A percentile compares a stretch with the other conserved stretches of the same genome.
phyloP scores from a whole-genome alignment of 2,888 invertebrate genomes.

The Mythimna pallens region DNA sequence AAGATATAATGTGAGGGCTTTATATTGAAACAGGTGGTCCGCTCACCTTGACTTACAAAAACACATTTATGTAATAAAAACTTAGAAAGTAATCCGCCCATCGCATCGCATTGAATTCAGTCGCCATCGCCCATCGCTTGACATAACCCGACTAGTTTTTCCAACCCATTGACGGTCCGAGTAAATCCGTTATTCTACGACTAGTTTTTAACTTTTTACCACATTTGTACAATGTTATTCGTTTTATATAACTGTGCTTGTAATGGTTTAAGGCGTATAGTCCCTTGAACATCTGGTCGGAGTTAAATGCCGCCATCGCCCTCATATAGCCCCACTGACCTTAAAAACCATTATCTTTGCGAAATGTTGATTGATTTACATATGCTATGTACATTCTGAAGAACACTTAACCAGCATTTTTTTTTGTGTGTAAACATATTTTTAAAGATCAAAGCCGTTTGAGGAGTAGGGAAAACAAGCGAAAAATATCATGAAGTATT shows the following conservation, averaged over 20 bases:
- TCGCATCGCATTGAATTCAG: slow-evolving; percentile 45
- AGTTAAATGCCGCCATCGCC: too few species aligned
- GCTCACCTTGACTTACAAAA: slow-evolving; percentile 67
- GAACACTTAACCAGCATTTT: too few species aligned
- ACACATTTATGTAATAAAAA: slow-evolving; percentile 61
- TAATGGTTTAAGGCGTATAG: slow-evolving; percentile 74
- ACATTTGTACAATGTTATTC: slow-evolving; percentile 78
- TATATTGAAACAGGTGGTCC: slow-evolving; percentile 56
- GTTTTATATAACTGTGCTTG: slow-evolving; percentile 89
- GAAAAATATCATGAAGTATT: too few species aligned
- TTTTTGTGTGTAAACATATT: too few species aligned
- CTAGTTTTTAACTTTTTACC: slow-evolving; percentile 79
- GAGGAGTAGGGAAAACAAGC: too few species aligned
- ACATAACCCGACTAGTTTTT: slow-evolving; percentile 75
- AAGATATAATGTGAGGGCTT: slow-evolving; percentile 11
- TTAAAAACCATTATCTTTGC: too few species aligned
- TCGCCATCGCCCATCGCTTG: slow-evolving; percentile 45
- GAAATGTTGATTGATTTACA: too few species aligned
- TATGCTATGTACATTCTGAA: too few species aligned
- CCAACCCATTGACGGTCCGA: slow-evolving; percentile 76
- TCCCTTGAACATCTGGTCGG: too few species aligned
- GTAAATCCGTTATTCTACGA: slow-evolving; percentile 73
- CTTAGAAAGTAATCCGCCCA: slow-evolving; percentile 63
- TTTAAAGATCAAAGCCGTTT: too few species aligned
- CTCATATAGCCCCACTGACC: too few species aligned